phyloP scores from a whole-genome alignment of 2,888 invertebrate species.

The Stenurella melanura region DNA sequence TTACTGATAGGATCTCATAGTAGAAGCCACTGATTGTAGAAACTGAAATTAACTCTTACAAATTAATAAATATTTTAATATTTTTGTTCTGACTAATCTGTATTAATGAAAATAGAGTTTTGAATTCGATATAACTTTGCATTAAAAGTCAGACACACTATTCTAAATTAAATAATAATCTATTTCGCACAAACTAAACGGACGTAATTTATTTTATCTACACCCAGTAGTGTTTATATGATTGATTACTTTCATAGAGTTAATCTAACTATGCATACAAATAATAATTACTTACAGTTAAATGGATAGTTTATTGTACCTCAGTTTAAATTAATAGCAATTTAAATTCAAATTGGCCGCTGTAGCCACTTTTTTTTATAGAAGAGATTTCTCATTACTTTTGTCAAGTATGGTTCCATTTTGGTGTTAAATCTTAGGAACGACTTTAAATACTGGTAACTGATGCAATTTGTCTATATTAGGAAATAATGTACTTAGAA shows the following conservation, averaged over 20 bases:
- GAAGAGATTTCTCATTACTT: neutral
- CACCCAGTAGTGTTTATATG: slow-evolving; percentile 25
- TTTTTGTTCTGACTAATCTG: no score
- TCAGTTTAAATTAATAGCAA: neutral
- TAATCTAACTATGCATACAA: slow-evolving; percentile 24
- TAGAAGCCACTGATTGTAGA: no score
- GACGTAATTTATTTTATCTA: neutral
- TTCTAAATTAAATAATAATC: neutral
- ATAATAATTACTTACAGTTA: slow-evolving; percentile 20
- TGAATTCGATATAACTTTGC: neutral
- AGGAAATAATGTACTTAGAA: neutral
- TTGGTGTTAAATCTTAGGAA: neutral
- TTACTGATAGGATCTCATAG: no score
- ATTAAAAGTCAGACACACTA: neutral
- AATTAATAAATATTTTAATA: no score
- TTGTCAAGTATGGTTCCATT: neutral
- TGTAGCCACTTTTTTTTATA: neutral
- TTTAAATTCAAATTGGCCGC: neutral
- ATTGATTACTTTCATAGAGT: slow-evolving; percentile 2
- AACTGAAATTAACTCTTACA: no score
- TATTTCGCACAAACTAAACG: neutral
- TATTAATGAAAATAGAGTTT: no score
- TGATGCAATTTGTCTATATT: neutral
- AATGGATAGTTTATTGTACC: neutral
- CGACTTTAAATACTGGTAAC: neutral